A percentile compares a stretch with the other conserved stretches of the same genome.
These are phyloP conservation scores for Elephantulus edwardii DNA, from an alignment of 2,113 vertebrate species.

Conservation along the genomic window DNA sequence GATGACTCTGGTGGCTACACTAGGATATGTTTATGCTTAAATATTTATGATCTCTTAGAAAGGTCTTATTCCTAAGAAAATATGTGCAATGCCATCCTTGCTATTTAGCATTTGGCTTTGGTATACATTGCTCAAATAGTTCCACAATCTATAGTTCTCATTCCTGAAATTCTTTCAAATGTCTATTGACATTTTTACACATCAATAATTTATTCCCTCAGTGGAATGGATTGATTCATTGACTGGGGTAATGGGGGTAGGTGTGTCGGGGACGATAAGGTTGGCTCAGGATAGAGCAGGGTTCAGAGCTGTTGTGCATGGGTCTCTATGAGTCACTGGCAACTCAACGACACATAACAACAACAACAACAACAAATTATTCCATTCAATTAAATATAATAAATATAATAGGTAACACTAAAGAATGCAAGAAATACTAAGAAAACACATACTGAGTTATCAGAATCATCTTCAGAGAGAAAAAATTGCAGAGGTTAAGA, in stretches of 20 bases:
- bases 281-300: too few species aligned
- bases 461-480: neutral
- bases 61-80: constrained; percentile 54
- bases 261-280: too few species aligned
- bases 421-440: constrained; percentile 15
- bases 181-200: constrained; percentile 29
- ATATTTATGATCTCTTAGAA: constrained; percentile 51
- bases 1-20: neutral
- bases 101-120: constrained; percentile 38
- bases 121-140: constrained; percentile 43
- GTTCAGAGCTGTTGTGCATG: too few species aligned
- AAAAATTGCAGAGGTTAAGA: neutral
- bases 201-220: too few species aligned
- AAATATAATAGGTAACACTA: constrained; percentile 13
- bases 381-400: constrained; percentile 52
- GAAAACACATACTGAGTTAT: neutral
- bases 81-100: constrained; percentile 7
- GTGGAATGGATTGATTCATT: too few species aligned
- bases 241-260: too few species aligned
- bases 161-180: neutral
- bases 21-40: constrained; percentile 36
- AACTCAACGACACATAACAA: too few species aligned
- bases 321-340: too few species aligned
- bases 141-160: constrained; percentile 50
- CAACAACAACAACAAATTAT: constrained; percentile 31